Conservation (phyloP, 2,888 invertebrate genomes). For the Drosophila gaucha region DNA sequence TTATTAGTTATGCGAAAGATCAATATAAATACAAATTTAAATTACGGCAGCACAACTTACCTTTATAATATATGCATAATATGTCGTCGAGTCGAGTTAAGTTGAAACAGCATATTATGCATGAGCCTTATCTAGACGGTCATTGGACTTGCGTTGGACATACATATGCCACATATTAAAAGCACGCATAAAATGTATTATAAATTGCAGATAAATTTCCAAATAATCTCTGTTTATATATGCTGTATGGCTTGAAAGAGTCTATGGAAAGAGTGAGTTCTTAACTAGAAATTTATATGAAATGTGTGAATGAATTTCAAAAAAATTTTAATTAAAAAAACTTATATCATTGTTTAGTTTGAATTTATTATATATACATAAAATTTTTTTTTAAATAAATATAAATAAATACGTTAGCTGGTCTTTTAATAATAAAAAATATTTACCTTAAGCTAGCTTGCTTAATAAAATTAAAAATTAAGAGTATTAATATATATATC, state of each 20-base stretch:
- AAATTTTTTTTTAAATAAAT: neutral
- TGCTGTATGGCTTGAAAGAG: constrained; percentile 1
- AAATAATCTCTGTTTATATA: constrained; percentile 8
- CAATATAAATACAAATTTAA: constrained; percentile 50
- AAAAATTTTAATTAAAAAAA: neutral
- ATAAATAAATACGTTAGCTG: too few species aligned
- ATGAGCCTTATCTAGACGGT: constrained; percentile 10
- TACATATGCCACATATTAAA: constrained; percentile 18
- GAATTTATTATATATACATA: neutral
- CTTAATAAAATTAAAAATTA: too few species aligned
- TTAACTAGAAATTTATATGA: neutral
- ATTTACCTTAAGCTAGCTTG: too few species aligned
- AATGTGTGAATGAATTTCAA: constrained; percentile 6
- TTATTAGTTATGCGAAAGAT: constrained; percentile 55
- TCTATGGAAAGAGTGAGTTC: neutral
- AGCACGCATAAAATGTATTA: constrained; percentile 40
- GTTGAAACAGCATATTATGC: constrained; percentile 20
- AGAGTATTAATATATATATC: too few species aligned
- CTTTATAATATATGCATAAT: constrained; percentile 31
- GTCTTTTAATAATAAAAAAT: too few species aligned
- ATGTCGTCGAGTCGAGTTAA: neutral
- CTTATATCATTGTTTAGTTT: neutral
- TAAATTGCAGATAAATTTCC: constrained; percentile 35
- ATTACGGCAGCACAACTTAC: constrained; percentile 36
- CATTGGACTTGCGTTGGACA: constrained; percentile 1